phyloP scores from a whole-genome alignment of 1,140 invertebrate species.

The Macrostomum lignano region DNA sequence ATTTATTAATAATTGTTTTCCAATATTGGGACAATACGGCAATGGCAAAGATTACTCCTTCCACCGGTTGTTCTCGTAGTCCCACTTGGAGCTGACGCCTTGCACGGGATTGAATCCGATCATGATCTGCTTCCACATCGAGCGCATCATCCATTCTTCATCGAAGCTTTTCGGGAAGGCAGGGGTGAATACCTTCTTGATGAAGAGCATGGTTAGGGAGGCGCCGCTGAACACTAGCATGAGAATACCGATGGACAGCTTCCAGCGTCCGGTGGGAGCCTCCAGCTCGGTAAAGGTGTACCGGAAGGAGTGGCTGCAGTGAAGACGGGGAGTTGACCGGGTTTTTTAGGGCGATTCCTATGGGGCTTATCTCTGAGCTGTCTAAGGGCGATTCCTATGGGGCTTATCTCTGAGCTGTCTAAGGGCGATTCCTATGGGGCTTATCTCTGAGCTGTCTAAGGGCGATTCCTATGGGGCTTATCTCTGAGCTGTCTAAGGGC shows the following conservation, averaged over 20 bases:
- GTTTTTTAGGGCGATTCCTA: too few relatives aligned
- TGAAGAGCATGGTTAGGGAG: not conserved
- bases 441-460: too few relatives aligned
- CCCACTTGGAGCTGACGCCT: constrained; percentile 33
- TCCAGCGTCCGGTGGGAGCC: not conserved
- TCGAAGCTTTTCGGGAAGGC: constrained; percentile 22
- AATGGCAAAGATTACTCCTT: too few relatives aligned
- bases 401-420: too few relatives aligned
- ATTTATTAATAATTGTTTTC: too few relatives aligned
- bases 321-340: too few relatives aligned
- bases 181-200: constrained; percentile 18
- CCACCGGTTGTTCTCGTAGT: constrained; percentile 32
- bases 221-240: not conserved
- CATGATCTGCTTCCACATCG: constrained; percentile 45
- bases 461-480: too few relatives aligned
- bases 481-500: too few relatives aligned
- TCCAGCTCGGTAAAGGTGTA: constrained; percentile 3
- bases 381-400: too few relatives aligned
- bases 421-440: too few relatives aligned
- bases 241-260: not conserved
- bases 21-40: too few relatives aligned
- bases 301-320: constrained; percentile 1
- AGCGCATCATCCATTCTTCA: constrained; percentile 31
- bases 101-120: constrained; percentile 45
- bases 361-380: too few relatives aligned